A percentile compares a stretch with the other conserved stretches of the same genome.
phyloP scores from a whole-genome alignment of 2,888 invertebrate species.

The Leptinotarsa peninsularis region DNA sequence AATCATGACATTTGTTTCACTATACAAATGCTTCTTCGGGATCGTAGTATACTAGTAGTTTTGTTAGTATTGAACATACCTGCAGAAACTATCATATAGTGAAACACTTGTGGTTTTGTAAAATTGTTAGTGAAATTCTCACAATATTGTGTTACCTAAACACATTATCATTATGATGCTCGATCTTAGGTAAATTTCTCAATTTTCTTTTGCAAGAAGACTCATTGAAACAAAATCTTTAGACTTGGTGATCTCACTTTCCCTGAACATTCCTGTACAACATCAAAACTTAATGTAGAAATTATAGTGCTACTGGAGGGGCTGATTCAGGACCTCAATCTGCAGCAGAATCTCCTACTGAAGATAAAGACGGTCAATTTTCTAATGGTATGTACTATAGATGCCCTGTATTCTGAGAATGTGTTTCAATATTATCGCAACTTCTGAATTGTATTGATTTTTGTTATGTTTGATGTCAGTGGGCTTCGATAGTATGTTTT shows the following conservation, averaged over 20 bases:
- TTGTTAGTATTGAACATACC: too few relatives aligned
- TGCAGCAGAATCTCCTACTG: constrained; percentile 82
- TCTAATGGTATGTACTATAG: constrained; percentile 73
- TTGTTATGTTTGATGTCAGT: constrained; percentile 9
- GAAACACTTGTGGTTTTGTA: too few relatives aligned
- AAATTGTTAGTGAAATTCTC: too few relatives aligned
- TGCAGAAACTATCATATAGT: too few relatives aligned
- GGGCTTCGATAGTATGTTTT: not conserved
- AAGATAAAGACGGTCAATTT: constrained; percentile 83
- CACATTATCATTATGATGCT: too few relatives aligned
- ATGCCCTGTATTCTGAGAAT: not conserved
- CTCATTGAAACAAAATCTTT: too few relatives aligned
- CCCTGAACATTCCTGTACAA: constrained; percentile 47
- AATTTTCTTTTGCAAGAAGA: too few relatives aligned
- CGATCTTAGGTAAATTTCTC: too few relatives aligned
- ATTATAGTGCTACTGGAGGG: constrained; percentile 86
- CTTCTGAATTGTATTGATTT: constrained; percentile 9
- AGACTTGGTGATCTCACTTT: constrained; percentile 35
- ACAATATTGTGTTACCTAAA: too few relatives aligned
- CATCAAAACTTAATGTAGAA: constrained; percentile 55
- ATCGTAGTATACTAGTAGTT: too few relatives aligned
- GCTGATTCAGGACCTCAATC: constrained; percentile 89
- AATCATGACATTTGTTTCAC: too few relatives aligned
- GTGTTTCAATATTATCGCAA: constrained; percentile 5
- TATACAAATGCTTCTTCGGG: too few relatives aligned